Percentiles rank a stretch among this genome's conserved stretches.
Evolutionary conservation across 2,888 invertebrate species (phyloP).

Genomic region (Phymatocera aterrima): DNA sequence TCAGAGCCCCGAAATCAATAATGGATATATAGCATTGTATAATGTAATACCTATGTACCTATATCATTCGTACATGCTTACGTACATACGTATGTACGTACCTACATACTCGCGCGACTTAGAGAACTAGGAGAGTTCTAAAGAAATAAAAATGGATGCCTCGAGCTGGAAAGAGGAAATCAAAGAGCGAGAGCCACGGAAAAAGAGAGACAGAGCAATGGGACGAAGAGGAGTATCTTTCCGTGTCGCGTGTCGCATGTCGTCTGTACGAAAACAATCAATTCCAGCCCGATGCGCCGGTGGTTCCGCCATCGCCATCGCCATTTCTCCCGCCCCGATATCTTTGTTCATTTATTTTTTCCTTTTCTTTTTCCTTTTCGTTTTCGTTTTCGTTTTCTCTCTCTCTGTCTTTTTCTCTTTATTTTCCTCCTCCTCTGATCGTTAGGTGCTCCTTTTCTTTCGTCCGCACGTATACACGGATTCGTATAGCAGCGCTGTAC

Average conservation of each 20-base stretch:
- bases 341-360: not conserved
- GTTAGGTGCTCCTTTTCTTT: slow-evolving; percentile 46
- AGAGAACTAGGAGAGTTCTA: slow-evolving; percentile 7
- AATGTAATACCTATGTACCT: no score
- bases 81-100: no score
- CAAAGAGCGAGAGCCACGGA: slow-evolving; percentile 36
- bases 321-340: not conserved
- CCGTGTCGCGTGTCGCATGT: slow-evolving; percentile 53
- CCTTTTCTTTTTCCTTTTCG: slow-evolving; percentile 34
- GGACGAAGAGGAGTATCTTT: slow-evolving; percentile 39
- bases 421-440: slow-evolving; percentile 12
- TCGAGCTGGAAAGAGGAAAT: slow-evolving; percentile 17
- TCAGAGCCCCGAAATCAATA: slow-evolving; percentile 25
- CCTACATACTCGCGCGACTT: no score
- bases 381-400: slow-evolving; percentile 54
- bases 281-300: slow-evolving; percentile 55
- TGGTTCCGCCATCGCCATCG: slow-evolving; percentile 33
- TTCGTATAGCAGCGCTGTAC: not conserved
- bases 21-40: slow-evolving; percentile 35
- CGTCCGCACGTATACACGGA: no score
- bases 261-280: slow-evolving; percentile 67
- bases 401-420: slow-evolving; percentile 53
- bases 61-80: not conserved
- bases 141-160: slow-evolving; percentile 33
- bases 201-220: not conserved